Evolutionary conservation across 2,888 invertebrate species (phyloP), one percentile per base, ranked within the genome.

Genomic region (Alcis repandata): DNA sequence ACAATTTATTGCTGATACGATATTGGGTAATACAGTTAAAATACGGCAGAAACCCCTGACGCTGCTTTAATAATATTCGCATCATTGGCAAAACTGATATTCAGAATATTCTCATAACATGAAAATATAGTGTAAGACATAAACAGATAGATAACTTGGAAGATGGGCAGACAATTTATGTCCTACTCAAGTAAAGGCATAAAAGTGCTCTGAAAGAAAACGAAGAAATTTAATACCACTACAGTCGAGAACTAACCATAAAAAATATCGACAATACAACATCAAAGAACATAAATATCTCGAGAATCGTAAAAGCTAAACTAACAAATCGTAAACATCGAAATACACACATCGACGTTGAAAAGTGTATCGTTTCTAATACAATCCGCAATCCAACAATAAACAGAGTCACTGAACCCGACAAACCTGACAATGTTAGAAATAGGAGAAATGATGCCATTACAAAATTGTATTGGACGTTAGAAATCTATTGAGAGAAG

Each of bases 371-470:
- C 74, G 74, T 69, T 72, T 74, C 67, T 72, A 74, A 73, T 74
- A 79, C 75, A 72, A 71, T 72, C 75, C 73, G 75, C 75, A 76
- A 75, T 77, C 75, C 74, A 73, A 77, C 78, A 79, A 78, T 78
- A 78, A 79, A 74, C 69, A 71, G 70, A 79, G 75, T 79, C 80
- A 81, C 67, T 82, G 83, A 82, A 81, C 79, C 77, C 77, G 79
- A 76, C 75, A 76, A 53, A 46, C 27, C 52, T 62, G 36, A 51
- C 54, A 57, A 65, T 64, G 63, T 56, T 43, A 32, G 51, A 67
- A 59, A 63, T 40, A 54, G 46, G 40, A 63, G 45, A 65, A 64
- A 52, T 60, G 52, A 62, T 20, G 56, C 59, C 45, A 66, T 68
- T 56, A 66, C 41, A 64, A 53, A 68, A 59, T 67, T 45, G 59